phyloP scores from a whole-genome alignment of 2,797 vertebrate species.

The Calcarius lapponicus region DNA sequence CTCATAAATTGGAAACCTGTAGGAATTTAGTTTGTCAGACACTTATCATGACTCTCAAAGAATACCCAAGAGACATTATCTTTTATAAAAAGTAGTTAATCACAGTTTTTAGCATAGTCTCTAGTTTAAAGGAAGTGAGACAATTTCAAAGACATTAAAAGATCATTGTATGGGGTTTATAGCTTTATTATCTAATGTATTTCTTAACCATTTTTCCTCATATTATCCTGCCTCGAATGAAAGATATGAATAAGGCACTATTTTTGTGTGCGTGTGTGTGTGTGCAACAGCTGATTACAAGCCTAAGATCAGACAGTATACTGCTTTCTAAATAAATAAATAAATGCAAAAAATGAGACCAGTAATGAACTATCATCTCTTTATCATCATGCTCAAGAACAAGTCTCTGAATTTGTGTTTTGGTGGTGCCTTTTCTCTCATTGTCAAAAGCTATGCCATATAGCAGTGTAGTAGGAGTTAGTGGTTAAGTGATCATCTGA shows the following conservation, averaged over 20 bases:
- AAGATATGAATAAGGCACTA: neutral
- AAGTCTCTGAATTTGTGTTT: neutral
- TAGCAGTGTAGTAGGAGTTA: neutral
- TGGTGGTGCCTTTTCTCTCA: neutral
- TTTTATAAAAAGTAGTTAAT: conserved; percentile 3
- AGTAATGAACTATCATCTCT: neutral
- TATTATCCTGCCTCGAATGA: neutral
- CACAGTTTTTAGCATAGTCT: neutral
- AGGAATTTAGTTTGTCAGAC: neutral
- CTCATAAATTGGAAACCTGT: neutral
- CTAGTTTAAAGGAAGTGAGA: conserved; percentile 28
- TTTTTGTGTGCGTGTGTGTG: neutral
- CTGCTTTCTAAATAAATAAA: neutral
- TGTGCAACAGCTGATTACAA: neutral
- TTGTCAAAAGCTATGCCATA: neutral
- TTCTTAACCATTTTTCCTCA: conserved; percentile 32
- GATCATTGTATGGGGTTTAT: neutral
- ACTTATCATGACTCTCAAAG: neutral
- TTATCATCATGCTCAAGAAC: neutral
- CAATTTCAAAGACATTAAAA: conserved; percentile 24
- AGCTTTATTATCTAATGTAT: conserved; percentile 15
- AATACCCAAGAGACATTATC: neutral
- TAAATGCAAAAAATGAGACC: neutral
- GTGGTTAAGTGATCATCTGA: neutral
- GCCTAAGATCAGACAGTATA: neutral